phyloP scores from a whole-genome alignment of 2,797 vertebrate species.

The Pangasius krempfi region DNA sequence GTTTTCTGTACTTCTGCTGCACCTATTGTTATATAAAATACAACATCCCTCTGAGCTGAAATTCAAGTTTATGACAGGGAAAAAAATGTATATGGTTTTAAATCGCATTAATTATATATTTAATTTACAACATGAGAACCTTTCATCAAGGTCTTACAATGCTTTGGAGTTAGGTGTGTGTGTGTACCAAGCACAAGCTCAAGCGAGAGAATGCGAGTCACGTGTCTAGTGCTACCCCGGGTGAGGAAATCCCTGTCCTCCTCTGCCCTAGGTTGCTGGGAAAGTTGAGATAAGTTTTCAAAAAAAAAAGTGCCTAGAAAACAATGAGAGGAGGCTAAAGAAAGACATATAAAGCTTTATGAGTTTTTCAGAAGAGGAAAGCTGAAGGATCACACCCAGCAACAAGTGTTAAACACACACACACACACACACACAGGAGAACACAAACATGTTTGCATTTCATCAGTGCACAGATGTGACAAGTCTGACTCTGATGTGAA shows the following conservation, averaged over 20 bases:
- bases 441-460: neutral
- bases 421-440: neutral
- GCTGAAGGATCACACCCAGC: slow-evolving; percentile 47
- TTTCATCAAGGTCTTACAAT: neutral
- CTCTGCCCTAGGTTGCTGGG: slow-evolving; percentile 69
- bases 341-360: slow-evolving; percentile 38
- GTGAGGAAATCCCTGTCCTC: slow-evolving; percentile 67
- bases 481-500: slow-evolving; percentile 56
- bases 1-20: neutral
- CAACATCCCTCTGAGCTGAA: neutral
- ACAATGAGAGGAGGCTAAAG: slow-evolving; percentile 58
- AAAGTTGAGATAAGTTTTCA: slow-evolving; percentile 60
- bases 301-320: slow-evolving; percentile 46
- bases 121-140: too few species aligned
- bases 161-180: neutral
- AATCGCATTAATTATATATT: too few species aligned
- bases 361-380: slow-evolving; percentile 53
- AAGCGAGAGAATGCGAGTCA: slow-evolving; percentile 8
- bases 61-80: neutral
- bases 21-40: neutral
- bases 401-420: slow-evolving; percentile 31
- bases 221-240: slow-evolving; percentile 37
- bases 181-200: neutral
- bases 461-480: neutral
- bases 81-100: too few species aligned